Conservation (phyloP, 2,113 vertebrate genomes). For the Cyphomyrus discorhynchus region DNA sequence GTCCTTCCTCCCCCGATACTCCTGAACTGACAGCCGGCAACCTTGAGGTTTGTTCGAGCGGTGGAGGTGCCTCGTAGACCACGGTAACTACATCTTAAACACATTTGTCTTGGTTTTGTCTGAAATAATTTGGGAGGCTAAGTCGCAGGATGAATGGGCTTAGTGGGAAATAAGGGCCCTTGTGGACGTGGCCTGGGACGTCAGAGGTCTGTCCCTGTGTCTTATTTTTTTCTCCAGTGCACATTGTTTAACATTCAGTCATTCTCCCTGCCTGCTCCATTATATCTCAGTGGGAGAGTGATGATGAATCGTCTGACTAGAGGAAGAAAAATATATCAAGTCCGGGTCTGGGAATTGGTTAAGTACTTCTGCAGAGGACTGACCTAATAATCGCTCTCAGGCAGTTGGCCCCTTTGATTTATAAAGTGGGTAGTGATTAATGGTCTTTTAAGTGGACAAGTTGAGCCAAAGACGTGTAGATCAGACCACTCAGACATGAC, state of each 20-base stretch:
- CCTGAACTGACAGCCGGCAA: conserved; percentile 28
- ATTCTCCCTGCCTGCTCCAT: conserved; percentile 68
- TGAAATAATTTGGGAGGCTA: conserved; percentile 58
- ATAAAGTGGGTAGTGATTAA: conserved; percentile 95
- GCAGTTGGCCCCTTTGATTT: conserved; percentile 80
- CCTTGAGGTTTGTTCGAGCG: conserved; percentile 21
- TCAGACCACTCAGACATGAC: conserved; percentile 67
- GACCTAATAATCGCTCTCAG: conserved; percentile 77
- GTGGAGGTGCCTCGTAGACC: conserved; percentile 23
- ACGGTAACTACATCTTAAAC: conserved; percentile 46
- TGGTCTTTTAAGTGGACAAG: conserved; percentile 92
- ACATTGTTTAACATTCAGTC: conserved; percentile 65
- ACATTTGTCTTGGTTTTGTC: conserved; percentile 63
- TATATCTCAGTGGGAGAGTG: conserved; percentile 69
- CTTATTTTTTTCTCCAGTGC: conserved; percentile 44
- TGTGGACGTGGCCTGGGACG: conserved; percentile 52
- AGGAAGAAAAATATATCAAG: conserved; percentile 72
- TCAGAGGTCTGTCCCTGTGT: conserved; percentile 46
- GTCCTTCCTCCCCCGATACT: conserved; percentile 8
- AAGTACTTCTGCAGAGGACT: conserved; percentile 82
- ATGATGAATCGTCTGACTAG: conserved; percentile 87
- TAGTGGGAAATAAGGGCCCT: conserved; percentile 55
- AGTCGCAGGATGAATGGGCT: conserved; percentile 50
- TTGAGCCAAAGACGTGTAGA: conserved; percentile 71
- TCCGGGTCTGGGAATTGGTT: conserved; percentile 85